Evolutionary conservation across 2,888 invertebrate genomes (phyloP).

Genomic region (Erynnis tages): DNA sequence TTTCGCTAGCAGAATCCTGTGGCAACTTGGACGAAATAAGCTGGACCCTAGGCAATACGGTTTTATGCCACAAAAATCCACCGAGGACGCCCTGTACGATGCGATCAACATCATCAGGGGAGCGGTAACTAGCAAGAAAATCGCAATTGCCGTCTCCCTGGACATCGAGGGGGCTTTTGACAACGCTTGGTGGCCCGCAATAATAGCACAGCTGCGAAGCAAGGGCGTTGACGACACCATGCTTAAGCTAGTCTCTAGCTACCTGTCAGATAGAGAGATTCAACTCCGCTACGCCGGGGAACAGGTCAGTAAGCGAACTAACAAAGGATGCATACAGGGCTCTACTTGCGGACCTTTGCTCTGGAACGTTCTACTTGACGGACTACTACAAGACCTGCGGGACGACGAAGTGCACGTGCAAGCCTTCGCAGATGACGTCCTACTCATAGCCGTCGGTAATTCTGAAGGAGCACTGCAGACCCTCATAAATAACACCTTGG

Average conservation of each 20-base stretch:
- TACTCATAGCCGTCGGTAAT: slow-evolving; percentile 10
- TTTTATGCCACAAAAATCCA: slow-evolving; percentile 29
- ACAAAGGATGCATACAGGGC: slow-evolving; percentile 32
- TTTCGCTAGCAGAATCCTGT: slow-evolving; percentile 18
- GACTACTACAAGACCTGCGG: slow-evolving; percentile 2
- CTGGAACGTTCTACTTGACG: slow-evolving; percentile 33
- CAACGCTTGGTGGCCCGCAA: slow-evolving; percentile 32
- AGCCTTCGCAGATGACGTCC: slow-evolving; percentile 36
- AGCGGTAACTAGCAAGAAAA: slow-evolving; percentile 4
- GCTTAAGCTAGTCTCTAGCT: slow-evolving; percentile 15
- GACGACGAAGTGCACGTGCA: slow-evolving; percentile 12
- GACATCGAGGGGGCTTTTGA: slow-evolving; percentile 35
- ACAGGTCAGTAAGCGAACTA: slow-evolving; percentile 6
- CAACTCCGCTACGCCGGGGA: slow-evolving; percentile 25
- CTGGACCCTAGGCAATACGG: slow-evolving; percentile 29
- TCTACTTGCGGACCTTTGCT: slow-evolving; percentile 30
- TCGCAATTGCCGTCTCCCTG: slow-evolving; percentile 23
- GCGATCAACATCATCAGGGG: slow-evolving; percentile 4
- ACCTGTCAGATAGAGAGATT: slow-evolving; percentile 23
- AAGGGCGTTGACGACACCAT: slow-evolving; percentile 2
- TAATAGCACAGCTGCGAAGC: slow-evolving; percentile 1
- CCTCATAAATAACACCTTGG: slow-evolving; percentile 6
- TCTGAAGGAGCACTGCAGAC: neutral
- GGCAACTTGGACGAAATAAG: slow-evolving; percentile 6
- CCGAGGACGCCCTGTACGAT: slow-evolving; percentile 30